Percentiles rank a stretch among this genome's conserved stretches.
Evolutionary conservation across 2,888 invertebrate genomes (phyloP).

Genomic region (Apotomis capreana): DNA sequence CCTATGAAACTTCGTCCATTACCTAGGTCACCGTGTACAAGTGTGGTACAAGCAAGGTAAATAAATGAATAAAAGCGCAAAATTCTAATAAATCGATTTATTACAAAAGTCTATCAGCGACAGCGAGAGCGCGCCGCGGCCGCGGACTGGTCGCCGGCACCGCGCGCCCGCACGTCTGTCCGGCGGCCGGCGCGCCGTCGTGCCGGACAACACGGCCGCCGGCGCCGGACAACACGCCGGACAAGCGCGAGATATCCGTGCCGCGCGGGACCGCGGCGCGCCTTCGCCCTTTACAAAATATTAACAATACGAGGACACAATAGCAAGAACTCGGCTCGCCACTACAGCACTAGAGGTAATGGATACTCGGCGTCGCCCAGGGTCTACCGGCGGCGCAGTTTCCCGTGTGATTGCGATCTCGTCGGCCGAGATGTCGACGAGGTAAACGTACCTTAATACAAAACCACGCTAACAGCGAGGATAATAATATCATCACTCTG

Average conservation of each 20-base stretch:
- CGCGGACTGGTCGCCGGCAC: background rate
- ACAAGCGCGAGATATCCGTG: background rate
- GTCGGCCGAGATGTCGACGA: no score
- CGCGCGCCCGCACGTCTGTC: background rate
- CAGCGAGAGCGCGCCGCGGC: constrained; percentile 30
- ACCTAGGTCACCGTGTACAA: no score
- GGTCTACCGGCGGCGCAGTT: no score
- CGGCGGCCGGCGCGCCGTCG: background rate
- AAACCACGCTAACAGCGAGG: no score
- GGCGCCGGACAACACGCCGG: no score
- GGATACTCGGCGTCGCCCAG: constrained; percentile 13
- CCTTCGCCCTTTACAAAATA: constrained; percentile 36
- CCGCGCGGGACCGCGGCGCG: constrained; percentile 21
- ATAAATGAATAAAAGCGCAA: constrained; percentile 20
- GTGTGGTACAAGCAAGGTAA: no score
- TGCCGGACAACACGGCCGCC: no score
- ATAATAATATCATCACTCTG: no score
- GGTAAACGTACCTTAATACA: no score
- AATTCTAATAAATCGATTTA: constrained; percentile 66
- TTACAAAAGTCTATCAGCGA: constrained; percentile 64
- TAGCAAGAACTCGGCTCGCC: constrained; percentile 37
- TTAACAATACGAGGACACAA: constrained; percentile 40
- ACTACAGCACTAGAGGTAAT: constrained; percentile 35
- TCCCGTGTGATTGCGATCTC: no score
- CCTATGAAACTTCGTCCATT: no score